Evolutionary conservation across 2,888 invertebrate species (phyloP).

Genomic region (Axea sp.): DNA sequence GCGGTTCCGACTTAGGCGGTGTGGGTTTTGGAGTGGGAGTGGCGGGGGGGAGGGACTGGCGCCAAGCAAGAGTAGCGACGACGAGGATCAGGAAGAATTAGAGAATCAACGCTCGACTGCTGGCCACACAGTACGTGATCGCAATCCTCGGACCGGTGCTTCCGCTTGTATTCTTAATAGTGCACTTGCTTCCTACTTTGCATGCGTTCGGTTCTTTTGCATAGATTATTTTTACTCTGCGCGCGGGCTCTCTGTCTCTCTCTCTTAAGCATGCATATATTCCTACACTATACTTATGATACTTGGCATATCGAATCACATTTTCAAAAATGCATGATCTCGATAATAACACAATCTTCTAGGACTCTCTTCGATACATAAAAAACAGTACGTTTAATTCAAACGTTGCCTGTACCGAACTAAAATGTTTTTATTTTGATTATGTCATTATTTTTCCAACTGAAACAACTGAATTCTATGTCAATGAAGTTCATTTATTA

Average conservation of each 20-base stretch:
- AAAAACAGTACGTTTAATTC: no score
- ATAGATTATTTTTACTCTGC: constrained; percentile 27
- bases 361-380: no score
- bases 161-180: constrained; percentile 49
- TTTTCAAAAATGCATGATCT: constrained; percentile 23
- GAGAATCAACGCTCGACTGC: constrained; percentile 83
- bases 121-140: constrained; percentile 83
- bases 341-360: no score
- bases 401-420: no score
- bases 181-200: constrained; percentile 41
- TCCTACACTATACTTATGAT: constrained; percentile 17
- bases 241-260: no score
- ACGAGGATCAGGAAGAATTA: constrained; percentile 85
- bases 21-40: constrained; percentile 80
- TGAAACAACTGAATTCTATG: no score
- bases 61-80: constrained; percentile 85
- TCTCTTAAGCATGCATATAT: constrained; percentile 29
- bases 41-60: constrained; percentile 83
- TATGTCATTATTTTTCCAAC: no score
- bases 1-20: constrained; percentile 66
- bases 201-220: constrained; percentile 48
- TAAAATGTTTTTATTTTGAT: no score
- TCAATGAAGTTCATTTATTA: no score
- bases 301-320: no score
- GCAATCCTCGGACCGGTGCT: constrained; percentile 64